phyloP scores from a whole-genome alignment of 2,888 invertebrate genomes.

The Ophion ellenae region DNA sequence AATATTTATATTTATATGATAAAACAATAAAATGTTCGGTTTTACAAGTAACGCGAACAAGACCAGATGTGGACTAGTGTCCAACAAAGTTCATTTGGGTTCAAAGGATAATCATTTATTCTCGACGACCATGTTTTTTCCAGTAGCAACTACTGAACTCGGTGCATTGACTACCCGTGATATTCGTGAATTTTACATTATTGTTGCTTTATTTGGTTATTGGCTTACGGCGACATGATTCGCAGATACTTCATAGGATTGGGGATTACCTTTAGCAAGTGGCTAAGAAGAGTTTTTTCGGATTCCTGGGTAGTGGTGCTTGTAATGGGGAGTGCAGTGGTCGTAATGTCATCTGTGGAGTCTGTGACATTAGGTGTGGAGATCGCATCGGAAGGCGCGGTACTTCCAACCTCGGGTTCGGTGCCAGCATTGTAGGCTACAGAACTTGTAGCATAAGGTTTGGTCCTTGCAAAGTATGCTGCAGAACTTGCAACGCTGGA shows the following conservation, averaged over 20 bases:
- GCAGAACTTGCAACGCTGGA: too few species aligned
- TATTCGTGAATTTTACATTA: slow-evolving; percentile 73
- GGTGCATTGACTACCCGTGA: slow-evolving; percentile 46
- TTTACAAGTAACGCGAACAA: neutral
- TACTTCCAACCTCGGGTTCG: too few species aligned
- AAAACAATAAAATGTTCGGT: too few species aligned
- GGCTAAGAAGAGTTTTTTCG: too few species aligned
- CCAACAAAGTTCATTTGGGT: slow-evolving; percentile 7
- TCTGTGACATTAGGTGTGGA: too few species aligned
- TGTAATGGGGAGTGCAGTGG: slow-evolving; percentile 71
- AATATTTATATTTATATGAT: too few species aligned
- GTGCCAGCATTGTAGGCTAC: too few species aligned
- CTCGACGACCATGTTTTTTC: slow-evolving; percentile 48
- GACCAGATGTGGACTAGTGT: neutral
- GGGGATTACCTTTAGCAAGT: neutral
- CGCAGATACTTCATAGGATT: slow-evolving; percentile 26
- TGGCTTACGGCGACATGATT: slow-evolving; percentile 6
- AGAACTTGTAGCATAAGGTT: too few species aligned
- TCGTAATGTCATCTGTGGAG: slow-evolving; percentile 12
- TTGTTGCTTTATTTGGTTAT: slow-evolving; percentile 54
- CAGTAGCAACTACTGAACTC: slow-evolving; percentile 58
- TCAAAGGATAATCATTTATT: slow-evolving; percentile 48
- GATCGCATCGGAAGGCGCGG: too few species aligned
- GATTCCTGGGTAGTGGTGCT: too few species aligned
- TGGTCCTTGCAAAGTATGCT: too few species aligned